Evolutionary conservation across 2,113 vertebrate species (phyloP).

Genomic region (Prunella fulvescens): DNA sequence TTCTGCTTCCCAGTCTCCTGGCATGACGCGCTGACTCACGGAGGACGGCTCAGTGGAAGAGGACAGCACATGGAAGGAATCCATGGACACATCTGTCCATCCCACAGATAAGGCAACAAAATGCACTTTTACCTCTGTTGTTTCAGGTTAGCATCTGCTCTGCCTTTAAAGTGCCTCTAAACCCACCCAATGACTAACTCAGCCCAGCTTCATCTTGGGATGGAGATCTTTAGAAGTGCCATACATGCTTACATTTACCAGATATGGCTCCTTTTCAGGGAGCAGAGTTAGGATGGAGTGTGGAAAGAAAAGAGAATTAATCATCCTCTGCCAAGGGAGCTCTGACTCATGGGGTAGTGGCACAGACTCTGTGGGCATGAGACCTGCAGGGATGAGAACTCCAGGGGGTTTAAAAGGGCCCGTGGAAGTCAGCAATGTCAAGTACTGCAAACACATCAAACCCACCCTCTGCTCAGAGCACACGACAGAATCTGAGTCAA

Average conservation of each 20-base stretch:
- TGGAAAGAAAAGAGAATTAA: neutral
- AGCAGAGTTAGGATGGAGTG: neutral
- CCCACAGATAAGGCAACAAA: neutral
- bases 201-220: neutral
- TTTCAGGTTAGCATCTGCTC: neutral
- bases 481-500: neutral
- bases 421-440: neutral
- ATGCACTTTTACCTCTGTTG: neutral
- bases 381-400: neutral
- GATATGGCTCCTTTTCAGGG: neutral
- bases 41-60: neutral
- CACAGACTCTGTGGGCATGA: neutral
- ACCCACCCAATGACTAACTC: neutral
- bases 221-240: neutral
- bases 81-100: neutral
- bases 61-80: neutral
- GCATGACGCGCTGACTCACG: rapidly evolving
- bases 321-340: neutral
- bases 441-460: neutral
- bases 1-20: neutral
- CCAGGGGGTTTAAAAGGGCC: neutral
- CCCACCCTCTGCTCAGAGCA: neutral
- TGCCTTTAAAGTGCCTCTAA: neutral
- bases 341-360: neutral
- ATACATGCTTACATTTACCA: neutral